A percentile compares a stretch with the other conserved stretches of the same genome.
These are phyloP conservation scores for Colinus virginianus DNA, from an alignment of 2,113 vertebrate species.

Conservation along the genomic window DNA sequence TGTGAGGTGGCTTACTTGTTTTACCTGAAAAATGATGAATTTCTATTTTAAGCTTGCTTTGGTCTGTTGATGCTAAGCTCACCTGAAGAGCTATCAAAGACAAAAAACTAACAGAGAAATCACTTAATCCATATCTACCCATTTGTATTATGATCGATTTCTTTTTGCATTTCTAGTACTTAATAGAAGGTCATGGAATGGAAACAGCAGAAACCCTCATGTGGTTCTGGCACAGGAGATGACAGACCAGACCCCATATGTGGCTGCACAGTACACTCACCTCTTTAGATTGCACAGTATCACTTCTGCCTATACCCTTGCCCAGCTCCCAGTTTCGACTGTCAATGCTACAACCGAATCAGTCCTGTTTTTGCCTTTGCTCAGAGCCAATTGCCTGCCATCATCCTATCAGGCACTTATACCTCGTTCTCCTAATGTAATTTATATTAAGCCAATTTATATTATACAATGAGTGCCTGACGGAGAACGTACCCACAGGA, in stretches of 20 bases:
- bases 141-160: conserved; percentile 10
- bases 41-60: not conserved
- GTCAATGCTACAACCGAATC: not conserved
- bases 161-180: not conserved
- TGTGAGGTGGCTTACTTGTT: not conserved
- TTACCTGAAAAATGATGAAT: not conserved
- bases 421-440: conserved; percentile 30
- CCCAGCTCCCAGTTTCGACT: not conserved
- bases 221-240: not conserved
- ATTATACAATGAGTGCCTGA: conserved; percentile 1
- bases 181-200: conserved; percentile 17
- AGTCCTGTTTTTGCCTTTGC: not conserved
- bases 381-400: not conserved
- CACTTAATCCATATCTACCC: not conserved
- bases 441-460: conserved; percentile 59
- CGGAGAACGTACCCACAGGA: conserved; percentile 20
- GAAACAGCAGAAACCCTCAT: not conserved
- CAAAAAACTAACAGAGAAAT: not conserved
- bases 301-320: not conserved
- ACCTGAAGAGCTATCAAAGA: not conserved
- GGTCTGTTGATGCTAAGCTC: not conserved
- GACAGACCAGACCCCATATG: not conserved
- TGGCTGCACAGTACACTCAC: not conserved
- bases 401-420: conserved; percentile 41
- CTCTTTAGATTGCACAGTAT: not conserved